phyloP scores from a whole-genome alignment of 2,113 vertebrate genomes.

The Gymnarchus niloticus region DNA sequence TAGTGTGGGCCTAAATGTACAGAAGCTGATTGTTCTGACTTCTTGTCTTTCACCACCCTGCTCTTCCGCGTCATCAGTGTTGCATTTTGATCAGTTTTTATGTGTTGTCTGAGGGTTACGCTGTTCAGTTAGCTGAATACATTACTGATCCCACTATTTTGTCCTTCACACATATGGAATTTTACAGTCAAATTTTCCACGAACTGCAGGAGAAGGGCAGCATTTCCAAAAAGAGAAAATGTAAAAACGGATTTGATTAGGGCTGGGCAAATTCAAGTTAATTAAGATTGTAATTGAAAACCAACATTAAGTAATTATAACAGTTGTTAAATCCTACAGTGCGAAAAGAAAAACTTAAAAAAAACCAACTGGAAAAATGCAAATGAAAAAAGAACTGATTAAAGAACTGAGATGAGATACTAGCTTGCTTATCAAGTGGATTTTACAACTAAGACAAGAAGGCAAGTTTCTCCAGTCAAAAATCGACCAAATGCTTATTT shows the following conservation, averaged over 20 bases:
- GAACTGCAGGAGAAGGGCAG: background rate
- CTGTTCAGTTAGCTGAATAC: background rate
- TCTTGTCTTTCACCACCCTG: background rate
- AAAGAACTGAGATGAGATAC: background rate
- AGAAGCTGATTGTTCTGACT: background rate
- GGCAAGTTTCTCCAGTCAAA: background rate
- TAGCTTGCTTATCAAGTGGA: background rate
- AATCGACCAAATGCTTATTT: background rate
- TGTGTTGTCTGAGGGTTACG: background rate
- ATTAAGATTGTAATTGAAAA: background rate
- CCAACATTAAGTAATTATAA: background rate
- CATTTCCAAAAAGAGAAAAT: background rate
- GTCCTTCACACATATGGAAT: background rate
- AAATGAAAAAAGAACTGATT: background rate
- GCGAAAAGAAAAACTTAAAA: background rate
- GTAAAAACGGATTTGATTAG: background rate
- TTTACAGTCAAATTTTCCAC: background rate
- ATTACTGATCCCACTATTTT: background rate
- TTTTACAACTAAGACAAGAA: background rate
- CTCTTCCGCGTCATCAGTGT: background rate
- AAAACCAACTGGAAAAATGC: background rate
- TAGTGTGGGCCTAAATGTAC: background rate
- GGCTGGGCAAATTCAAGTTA: background rate
- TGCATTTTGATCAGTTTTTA: background rate
- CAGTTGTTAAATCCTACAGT: background rate